Conservation (phyloP, 1,140 invertebrate genomes). For the Dendrolimus punctatus region DNA sequence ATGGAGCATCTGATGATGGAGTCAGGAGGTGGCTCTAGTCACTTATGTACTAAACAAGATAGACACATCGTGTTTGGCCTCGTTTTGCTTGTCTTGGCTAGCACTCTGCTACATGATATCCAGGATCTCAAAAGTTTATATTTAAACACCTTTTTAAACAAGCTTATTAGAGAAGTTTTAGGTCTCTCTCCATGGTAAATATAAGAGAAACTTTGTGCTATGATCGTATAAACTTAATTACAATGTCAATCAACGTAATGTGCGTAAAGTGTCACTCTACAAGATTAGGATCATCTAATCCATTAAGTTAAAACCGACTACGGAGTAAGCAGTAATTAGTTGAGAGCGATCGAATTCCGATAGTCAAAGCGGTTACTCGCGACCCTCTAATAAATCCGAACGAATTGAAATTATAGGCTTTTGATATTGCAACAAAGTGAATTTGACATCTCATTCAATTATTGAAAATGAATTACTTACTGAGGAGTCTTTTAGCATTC, state of each 20-base stretch:
- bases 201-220: no score
- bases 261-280: slow-evolving; percentile 22
- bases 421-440: slow-evolving; percentile 30
- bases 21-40: no score
- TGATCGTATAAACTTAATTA: slow-evolving; percentile 15
- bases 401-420: slow-evolving; percentile 35
- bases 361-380: neutral
- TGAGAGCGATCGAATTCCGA: slow-evolving; percentile 27
- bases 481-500: slow-evolving; percentile 40
- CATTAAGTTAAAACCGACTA: slow-evolving; percentile 39
- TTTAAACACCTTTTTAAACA: no score
- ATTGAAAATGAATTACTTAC: slow-evolving; percentile 53
- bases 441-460: slow-evolving; percentile 52
- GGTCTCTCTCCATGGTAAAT: no score
- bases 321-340: slow-evolving; percentile 32
- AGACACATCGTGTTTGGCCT: no score
- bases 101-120: no score
- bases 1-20: no score
- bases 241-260: slow-evolving; percentile 43
- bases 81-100: no score
- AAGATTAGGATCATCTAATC: slow-evolving; percentile 31
- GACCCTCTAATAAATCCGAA: slow-evolving; percentile 25
- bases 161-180: no score
- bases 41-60: no score
- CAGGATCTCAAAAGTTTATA: no score